Conservation (phyloP, 1,140 invertebrate genomes). For the Aporrectodea caliginosa region DNA sequence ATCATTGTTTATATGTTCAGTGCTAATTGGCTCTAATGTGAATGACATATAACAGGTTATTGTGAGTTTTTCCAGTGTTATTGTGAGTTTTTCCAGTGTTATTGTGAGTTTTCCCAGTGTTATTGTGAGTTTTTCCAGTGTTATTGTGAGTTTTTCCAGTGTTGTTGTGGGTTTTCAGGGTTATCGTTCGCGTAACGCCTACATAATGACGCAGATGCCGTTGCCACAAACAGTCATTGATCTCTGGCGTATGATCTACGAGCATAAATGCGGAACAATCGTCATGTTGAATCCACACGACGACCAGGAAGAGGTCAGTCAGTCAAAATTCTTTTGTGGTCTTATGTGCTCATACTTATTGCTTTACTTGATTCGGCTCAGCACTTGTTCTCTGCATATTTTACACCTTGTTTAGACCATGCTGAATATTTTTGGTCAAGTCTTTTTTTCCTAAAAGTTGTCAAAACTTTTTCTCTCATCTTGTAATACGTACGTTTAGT, state of each 20-base stretch:
- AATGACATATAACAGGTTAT: background rate
- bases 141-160: slow-evolving; percentile 20
- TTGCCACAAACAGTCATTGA: slow-evolving; percentile 25
- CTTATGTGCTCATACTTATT: background rate
- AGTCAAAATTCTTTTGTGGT: background rate
- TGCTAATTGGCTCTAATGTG: background rate
- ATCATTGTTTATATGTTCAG: background rate
- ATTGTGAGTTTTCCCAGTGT: background rate
- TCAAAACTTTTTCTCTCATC: too few species aligned
- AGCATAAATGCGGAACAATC: slow-evolving; percentile 21
- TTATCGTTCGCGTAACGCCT: slow-evolving; percentile 44
- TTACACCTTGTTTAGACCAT: too few species aligned
- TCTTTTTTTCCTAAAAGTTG: too few species aligned
- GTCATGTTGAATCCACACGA: slow-evolving; percentile 39
- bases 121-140: background rate
- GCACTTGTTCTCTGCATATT: background rate
- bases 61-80: background rate
- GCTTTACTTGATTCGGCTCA: background rate
- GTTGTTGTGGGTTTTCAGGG: too few species aligned
- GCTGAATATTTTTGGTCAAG: background rate
- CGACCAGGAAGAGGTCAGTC: slow-evolving; percentile 48
- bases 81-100: background rate
- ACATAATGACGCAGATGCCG: slow-evolving; percentile 36
- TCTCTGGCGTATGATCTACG: slow-evolving; percentile 30
- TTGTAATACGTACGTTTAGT: too few species aligned